phyloP scores from a whole-genome alignment of 2,797 vertebrate species.

The Gobionotothen gibberifrons region DNA sequence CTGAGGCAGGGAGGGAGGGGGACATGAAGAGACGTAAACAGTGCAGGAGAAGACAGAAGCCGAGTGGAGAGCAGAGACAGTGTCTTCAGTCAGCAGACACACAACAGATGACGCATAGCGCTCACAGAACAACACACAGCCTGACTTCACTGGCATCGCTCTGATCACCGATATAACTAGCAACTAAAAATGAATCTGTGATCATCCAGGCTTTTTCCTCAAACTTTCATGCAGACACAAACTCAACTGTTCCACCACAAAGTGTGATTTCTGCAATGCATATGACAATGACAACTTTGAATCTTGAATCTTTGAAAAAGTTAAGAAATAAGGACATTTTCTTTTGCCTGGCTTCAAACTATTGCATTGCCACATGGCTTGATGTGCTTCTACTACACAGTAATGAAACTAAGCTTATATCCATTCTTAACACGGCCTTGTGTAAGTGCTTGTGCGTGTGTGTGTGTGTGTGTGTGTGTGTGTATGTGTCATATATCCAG shows the following conservation, averaged over 20 bases:
- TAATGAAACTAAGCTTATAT: conserved; percentile 17
- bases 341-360: neutral
- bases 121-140: conserved; percentile 51
- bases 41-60: conserved; percentile 41
- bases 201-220: neutral
- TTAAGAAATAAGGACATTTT: neutral
- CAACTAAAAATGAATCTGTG: neutral
- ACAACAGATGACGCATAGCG: conserved; percentile 70
- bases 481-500: conserved; percentile 17
- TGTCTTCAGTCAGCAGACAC: conserved; percentile 73
- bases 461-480: conserved; percentile 5
- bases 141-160: conserved; percentile 17
- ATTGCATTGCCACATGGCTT: neutral
- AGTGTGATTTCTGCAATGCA: neutral
- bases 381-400: conserved; percentile 6
- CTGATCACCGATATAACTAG: conserved; percentile 6
- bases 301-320: neutral
- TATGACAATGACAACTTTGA: too few species aligned
- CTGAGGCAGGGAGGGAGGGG: conserved; percentile 41
- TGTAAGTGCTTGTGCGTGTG: too few species aligned
- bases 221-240: neutral
- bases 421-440: conserved; percentile 19
- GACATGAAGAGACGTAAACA: conserved; percentile 67
- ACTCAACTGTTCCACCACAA: neutral
- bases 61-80: conserved; percentile 57